These are phyloP conservation scores for Podarcis muralis DNA, from an alignment of 2,113 vertebrate genomes.

Conservation along the genomic window DNA sequence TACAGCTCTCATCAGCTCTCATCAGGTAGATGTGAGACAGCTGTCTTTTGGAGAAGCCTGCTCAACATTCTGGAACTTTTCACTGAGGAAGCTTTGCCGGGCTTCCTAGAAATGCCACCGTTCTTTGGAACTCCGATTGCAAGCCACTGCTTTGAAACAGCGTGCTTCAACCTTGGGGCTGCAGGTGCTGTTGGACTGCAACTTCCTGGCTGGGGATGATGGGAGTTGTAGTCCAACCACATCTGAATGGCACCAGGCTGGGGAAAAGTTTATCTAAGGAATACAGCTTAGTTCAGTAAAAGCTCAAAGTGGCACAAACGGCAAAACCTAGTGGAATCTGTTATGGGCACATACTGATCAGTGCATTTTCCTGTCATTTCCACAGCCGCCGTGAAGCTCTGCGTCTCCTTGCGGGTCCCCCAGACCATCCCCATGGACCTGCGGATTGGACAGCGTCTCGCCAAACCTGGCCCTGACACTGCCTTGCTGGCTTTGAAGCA, in stretches of 20 bases:
- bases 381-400: conserved; percentile 66
- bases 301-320: not conserved
- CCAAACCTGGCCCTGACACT: conserved; percentile 76
- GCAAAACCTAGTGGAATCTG: not conserved
- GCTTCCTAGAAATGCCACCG: not conserved
- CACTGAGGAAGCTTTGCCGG: not conserved
- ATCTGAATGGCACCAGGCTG: not conserved
- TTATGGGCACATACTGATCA: not conserved
- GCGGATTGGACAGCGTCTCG: conserved; percentile 83
- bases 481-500: conserved; percentile 82
- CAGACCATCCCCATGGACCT: conserved; percentile 88
- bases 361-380: conserved; percentile 18
- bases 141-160: not conserved
- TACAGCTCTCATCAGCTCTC: no score
- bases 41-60: not conserved
- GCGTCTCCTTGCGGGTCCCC: conserved; percentile 68
- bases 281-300: not conserved
- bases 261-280: no score
- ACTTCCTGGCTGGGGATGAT: not conserved
- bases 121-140: not conserved
- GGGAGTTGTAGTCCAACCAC: not conserved
- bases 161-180: not conserved
- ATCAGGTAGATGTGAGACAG: not conserved
- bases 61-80: not conserved
- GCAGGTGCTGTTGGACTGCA: not conserved